A percentile compares a stretch with the other conserved stretches of the same genome.
phyloP scores from a whole-genome alignment of 2,113 vertebrate species.

The Scolopax mira region DNA sequence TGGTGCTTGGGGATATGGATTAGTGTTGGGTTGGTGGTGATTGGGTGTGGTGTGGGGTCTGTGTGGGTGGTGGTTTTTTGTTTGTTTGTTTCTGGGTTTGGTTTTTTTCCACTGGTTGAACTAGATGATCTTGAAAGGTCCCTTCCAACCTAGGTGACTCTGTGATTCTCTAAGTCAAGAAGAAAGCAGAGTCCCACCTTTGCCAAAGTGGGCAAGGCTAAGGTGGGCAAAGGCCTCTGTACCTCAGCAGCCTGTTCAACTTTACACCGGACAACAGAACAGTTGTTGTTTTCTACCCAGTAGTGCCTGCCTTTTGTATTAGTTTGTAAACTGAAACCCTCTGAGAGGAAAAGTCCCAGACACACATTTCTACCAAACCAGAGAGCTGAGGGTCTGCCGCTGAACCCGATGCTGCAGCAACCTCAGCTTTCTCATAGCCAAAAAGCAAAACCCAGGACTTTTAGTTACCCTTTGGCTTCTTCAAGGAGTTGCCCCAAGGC shows the following conservation, averaged over 20 bases:
- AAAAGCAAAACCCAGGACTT: background rate
- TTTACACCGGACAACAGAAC: background rate
- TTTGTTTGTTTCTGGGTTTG: too few species aligned
- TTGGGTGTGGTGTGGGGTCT: too few species aligned
- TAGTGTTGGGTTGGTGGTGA: too few species aligned
- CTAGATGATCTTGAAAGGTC: too few species aligned
- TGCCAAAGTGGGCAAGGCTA: background rate
- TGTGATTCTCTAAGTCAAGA: background rate
- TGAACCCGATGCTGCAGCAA: background rate
- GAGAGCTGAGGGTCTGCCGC: background rate
- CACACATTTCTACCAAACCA: background rate
- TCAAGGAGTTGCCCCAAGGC: constrained; percentile 74
- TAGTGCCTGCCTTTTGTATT: fast-evolving
- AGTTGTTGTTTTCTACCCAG: background rate
- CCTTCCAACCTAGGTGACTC: too few species aligned
- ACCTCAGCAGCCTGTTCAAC: background rate
- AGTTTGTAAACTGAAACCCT: background rate
- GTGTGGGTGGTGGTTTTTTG: too few species aligned
- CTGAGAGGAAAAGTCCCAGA: background rate
- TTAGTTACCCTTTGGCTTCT: constrained; percentile 75
- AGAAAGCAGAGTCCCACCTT: background rate
- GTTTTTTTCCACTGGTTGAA: too few species aligned
- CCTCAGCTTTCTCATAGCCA: background rate
- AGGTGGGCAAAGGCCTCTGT: background rate
- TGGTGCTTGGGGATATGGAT: too few species aligned